Evolutionary conservation across 1,140 invertebrate genomes (phyloP).

Genomic region (Micrasema minimum): DNA sequence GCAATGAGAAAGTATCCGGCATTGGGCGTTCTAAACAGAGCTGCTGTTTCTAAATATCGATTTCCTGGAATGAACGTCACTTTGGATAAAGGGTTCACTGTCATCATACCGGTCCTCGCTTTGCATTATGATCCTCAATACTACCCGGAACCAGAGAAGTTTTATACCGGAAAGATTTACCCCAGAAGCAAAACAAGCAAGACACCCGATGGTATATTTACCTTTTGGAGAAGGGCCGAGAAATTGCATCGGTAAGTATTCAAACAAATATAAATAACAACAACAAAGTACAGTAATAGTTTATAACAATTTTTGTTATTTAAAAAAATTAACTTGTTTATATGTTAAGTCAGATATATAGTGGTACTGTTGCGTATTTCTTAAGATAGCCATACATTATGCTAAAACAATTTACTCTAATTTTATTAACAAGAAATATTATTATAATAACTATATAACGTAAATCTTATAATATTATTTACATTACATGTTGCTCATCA

Average conservation of each 20-base stretch:
- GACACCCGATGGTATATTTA: slow-evolving; percentile 59
- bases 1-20: slow-evolving; percentile 59
- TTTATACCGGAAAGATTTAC: slow-evolving; percentile 72
- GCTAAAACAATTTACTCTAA: too few species aligned
- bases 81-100: slow-evolving; percentile 66
- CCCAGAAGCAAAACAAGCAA: slow-evolving; percentile 49
- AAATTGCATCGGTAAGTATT: slow-evolving; percentile 66
- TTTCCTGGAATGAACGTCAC: slow-evolving; percentile 63
- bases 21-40: slow-evolving; percentile 54
- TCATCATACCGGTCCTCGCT: slow-evolving; percentile 70
- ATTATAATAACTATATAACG: too few species aligned
- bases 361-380: too few species aligned
- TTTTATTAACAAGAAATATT: too few species aligned
- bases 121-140: slow-evolving; percentile 68
- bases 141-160: slow-evolving; percentile 67
- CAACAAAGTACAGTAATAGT: too few species aligned
- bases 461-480: too few species aligned
- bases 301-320: slow-evolving; percentile 27
- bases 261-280: too few species aligned
- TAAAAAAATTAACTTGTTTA: not conserved
- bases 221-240: slow-evolving; percentile 67
- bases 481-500: too few species aligned
- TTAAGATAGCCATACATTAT: too few species aligned
- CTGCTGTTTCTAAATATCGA: slow-evolving; percentile 57
- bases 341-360: too few species aligned